Evolutionary conservation across 2,113 vertebrate species (phyloP).

Genomic region (Oriolus oriolus): DNA sequence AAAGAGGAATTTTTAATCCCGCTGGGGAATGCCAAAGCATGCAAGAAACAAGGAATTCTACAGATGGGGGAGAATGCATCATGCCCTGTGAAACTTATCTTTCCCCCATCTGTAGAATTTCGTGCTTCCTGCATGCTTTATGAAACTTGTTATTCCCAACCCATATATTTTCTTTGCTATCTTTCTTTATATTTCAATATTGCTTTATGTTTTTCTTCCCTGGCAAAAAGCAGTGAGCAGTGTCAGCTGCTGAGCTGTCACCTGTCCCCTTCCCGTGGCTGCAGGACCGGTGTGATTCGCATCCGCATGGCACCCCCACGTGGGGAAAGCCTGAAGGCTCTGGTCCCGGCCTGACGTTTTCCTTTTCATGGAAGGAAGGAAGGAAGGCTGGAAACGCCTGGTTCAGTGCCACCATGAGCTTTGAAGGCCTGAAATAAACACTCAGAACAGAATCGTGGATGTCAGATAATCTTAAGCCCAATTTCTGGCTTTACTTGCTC

Average conservation of each 20-base stretch:
- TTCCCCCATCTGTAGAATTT: rapidly evolving
- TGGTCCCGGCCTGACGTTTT: rapidly evolving
- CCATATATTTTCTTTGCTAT: rapidly evolving
- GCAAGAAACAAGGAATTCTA: background rate
- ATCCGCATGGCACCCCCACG: conserved; percentile 18
- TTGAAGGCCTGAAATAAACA: background rate
- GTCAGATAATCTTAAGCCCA: background rate
- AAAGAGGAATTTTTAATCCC: background rate
- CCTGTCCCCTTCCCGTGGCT: background rate
- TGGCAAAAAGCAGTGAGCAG: rapidly evolving
- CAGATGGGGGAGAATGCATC: rapidly evolving
- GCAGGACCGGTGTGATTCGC: rapidly evolving
- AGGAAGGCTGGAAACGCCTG: background rate
- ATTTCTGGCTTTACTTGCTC: background rate
- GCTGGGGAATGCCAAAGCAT: background rate
- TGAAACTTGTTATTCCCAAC: background rate
- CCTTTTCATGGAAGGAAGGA: background rate
- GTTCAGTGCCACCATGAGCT: background rate
- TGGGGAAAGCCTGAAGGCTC: conserved; percentile 10
- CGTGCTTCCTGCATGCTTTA: background rate
- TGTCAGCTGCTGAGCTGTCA: background rate
- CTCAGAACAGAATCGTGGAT: background rate
- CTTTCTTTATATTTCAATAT: no score
- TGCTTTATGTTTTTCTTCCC: rapidly evolving
- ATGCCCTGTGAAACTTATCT: background rate